Base-by-base conservation (phyloP, 1,140 invertebrate genomes). In the Lepidurus arcticus region DNA sequence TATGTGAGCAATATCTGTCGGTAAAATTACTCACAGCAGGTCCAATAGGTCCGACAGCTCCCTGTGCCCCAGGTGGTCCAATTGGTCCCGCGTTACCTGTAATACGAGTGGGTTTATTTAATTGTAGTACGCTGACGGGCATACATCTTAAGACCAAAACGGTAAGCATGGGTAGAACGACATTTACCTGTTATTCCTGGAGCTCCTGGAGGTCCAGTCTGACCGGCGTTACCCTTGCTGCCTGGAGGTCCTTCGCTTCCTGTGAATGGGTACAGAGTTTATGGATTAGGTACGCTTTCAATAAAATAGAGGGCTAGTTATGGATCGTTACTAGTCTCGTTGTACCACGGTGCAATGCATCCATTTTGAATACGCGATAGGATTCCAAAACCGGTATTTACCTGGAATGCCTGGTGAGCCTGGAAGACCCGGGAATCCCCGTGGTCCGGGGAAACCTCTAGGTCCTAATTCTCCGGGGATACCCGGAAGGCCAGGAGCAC, bases 391-490 rank as follows among this genome's bases (percentile, higher is more conserved):
- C 4, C 34, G 34, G 3, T 4, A 34, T 34, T 65, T 65, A 43
- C 92, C 92, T 43, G 92, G 90, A 81, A 92, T 89, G 76, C 92
- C 92, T 8, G 91, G 90, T 81, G 90, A 90, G 5, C 92, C 92
- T 44, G 91, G 90, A 65, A 92, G 83, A 6, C 93, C 93, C 42
- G 92, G 90, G 82, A 93, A 91, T 65, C 93, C 93, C 84, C 92
- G 86, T 7, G 92, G 89, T 9, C 93, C 93, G 79, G 90, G 88
- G 84, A 94, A 94, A 16, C 92, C 92, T 85, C 92, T 85, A 0
- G 92, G 91, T n/a, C 93, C 93, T 88, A 94, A 87, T 88, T 94
- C 93, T 81, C 93, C 93, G 24, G 91, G 88, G 73, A 91, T 82
- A 13, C 93, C 94, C 1, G 90, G 88, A 73, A 90, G 84, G 34